Percentiles rank a stretch among this genome's conserved stretches.
Evolutionary conservation across 1,140 invertebrate genomes (phyloP).

Genomic region (Tribolium madens): DNA sequence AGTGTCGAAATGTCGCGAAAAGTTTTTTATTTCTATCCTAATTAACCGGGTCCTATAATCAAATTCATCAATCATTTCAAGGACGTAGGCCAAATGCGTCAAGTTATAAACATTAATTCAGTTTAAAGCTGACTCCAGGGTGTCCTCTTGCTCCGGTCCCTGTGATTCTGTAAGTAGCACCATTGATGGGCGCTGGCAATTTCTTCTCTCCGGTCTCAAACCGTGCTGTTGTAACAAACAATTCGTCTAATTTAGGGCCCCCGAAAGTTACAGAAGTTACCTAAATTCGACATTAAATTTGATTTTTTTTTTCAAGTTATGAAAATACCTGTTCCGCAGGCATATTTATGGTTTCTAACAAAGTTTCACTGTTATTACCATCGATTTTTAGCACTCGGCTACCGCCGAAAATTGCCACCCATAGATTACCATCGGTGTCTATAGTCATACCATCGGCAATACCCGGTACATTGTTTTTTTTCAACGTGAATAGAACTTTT

Average conservation of each 20-base stretch:
- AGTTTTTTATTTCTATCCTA: no score
- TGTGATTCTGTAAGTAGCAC: conserved; percentile 51
- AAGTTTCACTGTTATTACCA: conserved; percentile 58
- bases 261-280: conserved; percentile 86
- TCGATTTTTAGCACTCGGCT: conserved; percentile 55
- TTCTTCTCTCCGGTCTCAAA: conserved; percentile 49
- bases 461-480: conserved; percentile 56
- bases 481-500: conserved; percentile 48
- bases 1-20: no score
- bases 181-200: conserved; percentile 52
- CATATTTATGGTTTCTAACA: conserved; percentile 51
- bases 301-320: not conserved
- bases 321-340: conserved; percentile 54
- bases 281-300: no score
- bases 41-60: no score
- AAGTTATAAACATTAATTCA: not conserved
- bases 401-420: conserved; percentile 71
- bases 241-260: conserved; percentile 77
- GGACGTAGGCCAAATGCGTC: no score
- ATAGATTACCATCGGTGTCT: conserved; percentile 73
- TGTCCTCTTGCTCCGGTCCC: conserved; percentile 52
- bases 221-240: conserved; percentile 80
- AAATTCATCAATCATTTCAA: no score
- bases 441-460: conserved; percentile 78
- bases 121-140: conserved; percentile 13